Evolutionary conservation across 1,140 invertebrate genomes (phyloP), one percentile per base, ranked within the genome.

Genomic region (Sarcophaga peregrina): DNA sequence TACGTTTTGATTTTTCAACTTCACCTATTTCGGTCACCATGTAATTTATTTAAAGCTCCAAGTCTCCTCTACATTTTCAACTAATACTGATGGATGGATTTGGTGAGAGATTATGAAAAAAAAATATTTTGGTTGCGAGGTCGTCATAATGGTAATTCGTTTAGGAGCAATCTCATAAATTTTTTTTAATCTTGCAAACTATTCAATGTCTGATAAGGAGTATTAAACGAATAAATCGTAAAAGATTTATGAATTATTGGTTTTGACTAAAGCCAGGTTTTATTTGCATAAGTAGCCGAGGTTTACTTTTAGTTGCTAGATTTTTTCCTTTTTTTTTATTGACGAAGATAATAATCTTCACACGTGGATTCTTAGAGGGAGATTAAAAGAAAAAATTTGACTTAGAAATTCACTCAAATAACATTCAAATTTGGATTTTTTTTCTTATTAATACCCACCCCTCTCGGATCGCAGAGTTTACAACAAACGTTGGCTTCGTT

Each of bases 241-340:
- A 58, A 58, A 58, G 54, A 58, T 58, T 58, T 58, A 58, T 58
- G 54, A 58, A 13, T 58, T 58, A 13, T 58, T 58, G n/a, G 15
- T 7, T 58, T 58, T 58, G 54, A n/a, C 54, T 58, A 58, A 58
- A 58, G 15, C 1, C 54, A 58, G 15, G 54, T 58, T 58, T 58
- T 58, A 58, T 15, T 15, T 58, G 7, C 15, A 58, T 13, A 58
- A n/a, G 54, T 58, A 58, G n/a, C 15, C 15, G 15, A 13, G 54
- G 15, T 58, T 58, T 13, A n/a, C 13, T 58, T 58, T 54, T 54
- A 6, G 25, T 37, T 37, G 25, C 25, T 37, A 37, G 52, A 13
- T 54, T 54, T 54, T 54, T 15, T 58, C n/a, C 15, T 58, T 58
- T 13, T 2, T 58, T 58, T 58, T 58, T 58, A 15, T 13, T n/a